Base-by-base conservation (phyloP, 2,888 invertebrate species). In the Hecatera dysodea region DNA sequence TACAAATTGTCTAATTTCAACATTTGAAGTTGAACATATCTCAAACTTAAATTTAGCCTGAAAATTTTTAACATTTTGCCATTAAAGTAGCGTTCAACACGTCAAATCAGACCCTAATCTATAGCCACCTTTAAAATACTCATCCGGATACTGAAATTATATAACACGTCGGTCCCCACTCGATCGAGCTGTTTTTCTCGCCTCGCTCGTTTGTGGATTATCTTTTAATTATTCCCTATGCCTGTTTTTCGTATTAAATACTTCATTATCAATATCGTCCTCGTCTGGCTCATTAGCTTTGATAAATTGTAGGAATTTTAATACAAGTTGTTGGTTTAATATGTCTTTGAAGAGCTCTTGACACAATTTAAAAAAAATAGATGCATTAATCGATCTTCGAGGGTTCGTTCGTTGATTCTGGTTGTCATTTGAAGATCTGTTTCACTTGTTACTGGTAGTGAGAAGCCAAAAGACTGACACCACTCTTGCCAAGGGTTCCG, bases 211-310 rank as follows among this genome's bases (percentile, higher is more conserved):
- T 75, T 42, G 44, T 69, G 82, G 86, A 87, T 87, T 87, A 87
- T 86, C 86, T 83, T 87, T 87, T 86, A 87, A 87, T 87, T 87
- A 87, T 82, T 78, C 82, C 75, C 78, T 63, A 63, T 78, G 80
- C 75, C 52, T 71, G 64, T 78, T 84, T 85, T 79, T 59, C 66
- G 57, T 72, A 62, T 67, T 72, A 65, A 79, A 80, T 83, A 78
- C 44, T 50, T 64, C 29, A 69, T 81, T 82, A 82, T 74, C 79
- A 78, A 59, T 78, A 64, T 71, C 42, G 60, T 19, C 55, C 27
- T 19, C n/a, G 15, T 39, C 33, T 19, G 64, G 19, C 15, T 59
- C 55, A 52, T n/a, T 56, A n/a, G 33, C 33, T 76, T 64, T 67
- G 24, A 44, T 64, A n/a, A 63, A 69, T 60, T 67, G 24, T 60